Evolutionary conservation across 2,888 invertebrate species (phyloP), one percentile per base, ranked within the genome.

Genomic region (Amitus sp.): DNA sequence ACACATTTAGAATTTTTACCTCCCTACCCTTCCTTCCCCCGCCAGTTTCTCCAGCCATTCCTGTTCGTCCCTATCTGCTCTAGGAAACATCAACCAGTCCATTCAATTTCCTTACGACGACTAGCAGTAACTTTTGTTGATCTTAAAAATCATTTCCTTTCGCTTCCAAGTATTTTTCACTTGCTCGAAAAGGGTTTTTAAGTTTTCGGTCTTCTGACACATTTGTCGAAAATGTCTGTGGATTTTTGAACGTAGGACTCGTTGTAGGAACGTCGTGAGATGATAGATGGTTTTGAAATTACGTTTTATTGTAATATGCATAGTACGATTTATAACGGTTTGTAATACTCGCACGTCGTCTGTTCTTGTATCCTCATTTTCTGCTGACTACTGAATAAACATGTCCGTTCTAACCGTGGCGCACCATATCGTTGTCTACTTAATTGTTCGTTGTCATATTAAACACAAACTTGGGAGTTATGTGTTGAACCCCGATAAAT

Each of bases 51-150:
- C 55, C 37, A 53, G 50, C 53, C 56, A 53, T 48, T 52, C 59
- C 47, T 59, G 56, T 65, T 56, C 56, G 59, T 60, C 53, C 62
- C 50, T 53, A 53, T 59, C 59, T 50, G 60, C 50, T 45, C 62
- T 62, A 59, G 62, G 62, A 60, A 59, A 53, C 62, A 59, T 50
- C 39, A 55, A 45, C 56, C 40, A 59, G 59, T 65, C 48, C 62
- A 62, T 62, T 65, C 65, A 62, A 65, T 65, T 65, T 57, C 53
- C 54, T 54, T 60, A 48, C 55, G 56, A 57, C 54, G 46, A 51
- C 40, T 33, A 30, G 40, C 45, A 34, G 56, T 43, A 33, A 6
- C 33, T 23, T 23, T 23, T 23, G 23, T 3, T 23, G 7, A 23
- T 5, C 7, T 23, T 23, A 23, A 23, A 23, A 23, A 23, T 23